Evolutionary conservation across 1,140 invertebrate genomes (phyloP).

Genomic region (Hestina assimilis): DNA sequence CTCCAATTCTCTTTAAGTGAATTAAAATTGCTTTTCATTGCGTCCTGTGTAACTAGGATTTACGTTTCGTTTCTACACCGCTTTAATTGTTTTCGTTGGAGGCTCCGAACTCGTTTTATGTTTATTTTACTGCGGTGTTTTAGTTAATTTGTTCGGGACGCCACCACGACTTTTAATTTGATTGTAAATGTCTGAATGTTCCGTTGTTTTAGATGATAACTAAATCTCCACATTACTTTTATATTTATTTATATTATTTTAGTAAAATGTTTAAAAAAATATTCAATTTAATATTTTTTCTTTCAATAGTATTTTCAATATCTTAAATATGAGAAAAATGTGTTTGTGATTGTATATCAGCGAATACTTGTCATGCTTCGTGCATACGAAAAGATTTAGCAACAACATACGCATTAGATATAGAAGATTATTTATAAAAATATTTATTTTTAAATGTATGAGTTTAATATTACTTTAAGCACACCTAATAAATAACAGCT

Average conservation of each 20-base stretch:
- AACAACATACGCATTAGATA: too few relatives aligned
- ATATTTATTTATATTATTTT: background rate
- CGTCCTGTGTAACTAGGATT: constrained; percentile 44
- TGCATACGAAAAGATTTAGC: too few relatives aligned
- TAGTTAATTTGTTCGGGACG: constrained; percentile 16
- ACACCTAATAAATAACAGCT: background rate
- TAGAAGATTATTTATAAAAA: too few relatives aligned
- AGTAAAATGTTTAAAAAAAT: too few relatives aligned
- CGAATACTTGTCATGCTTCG: too few relatives aligned
- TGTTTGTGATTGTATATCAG: too few relatives aligned
- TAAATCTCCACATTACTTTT: too few relatives aligned
- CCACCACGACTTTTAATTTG: constrained; percentile 17
- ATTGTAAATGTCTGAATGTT: constrained; percentile 15
- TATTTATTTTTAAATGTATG: too few relatives aligned
- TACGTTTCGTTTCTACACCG: constrained; percentile 31
- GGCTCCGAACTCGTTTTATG: constrained; percentile 28
- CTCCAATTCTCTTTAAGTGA: constrained; percentile 48
- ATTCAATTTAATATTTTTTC: background rate
- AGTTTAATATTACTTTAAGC: too few relatives aligned
- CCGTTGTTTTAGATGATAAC: background rate
- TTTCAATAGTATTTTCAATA: too few relatives aligned
- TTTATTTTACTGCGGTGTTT: constrained; percentile 24
- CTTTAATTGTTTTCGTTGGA: constrained; percentile 35
- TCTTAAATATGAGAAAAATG: too few relatives aligned
- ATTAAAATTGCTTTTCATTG: constrained; percentile 57